Base-by-base conservation (phyloP, 2,888 invertebrate genomes). In the Tenthredo amoena region DNA sequence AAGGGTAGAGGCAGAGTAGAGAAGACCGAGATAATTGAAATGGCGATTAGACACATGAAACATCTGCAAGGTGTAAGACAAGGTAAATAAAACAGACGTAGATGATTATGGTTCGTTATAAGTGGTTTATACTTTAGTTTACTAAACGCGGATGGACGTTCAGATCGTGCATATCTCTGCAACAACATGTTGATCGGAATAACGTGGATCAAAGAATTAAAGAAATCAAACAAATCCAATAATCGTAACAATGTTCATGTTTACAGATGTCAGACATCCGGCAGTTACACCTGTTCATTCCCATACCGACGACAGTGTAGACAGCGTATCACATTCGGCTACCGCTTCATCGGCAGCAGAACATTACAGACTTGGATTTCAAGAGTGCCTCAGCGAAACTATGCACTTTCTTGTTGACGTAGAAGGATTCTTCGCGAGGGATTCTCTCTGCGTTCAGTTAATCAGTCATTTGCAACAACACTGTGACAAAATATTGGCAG, bases 21-120 rank as follows among this genome's bases (percentile, higher is more conserved):
- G 93, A 99, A 99, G 94, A 99, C 99, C 0, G 99, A 99, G 94
- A 99, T 99, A 87, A 99, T 99, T 86, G 99, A 99, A 94, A 98
- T 99, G 98, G 99, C 99, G 68, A 99, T 99, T 87, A 96, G 98
- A 85, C 98, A 99, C 91, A 96, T 99, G 94, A 98, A 98, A 92
- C 97, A 97, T 93, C 94, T 99, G 87, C 98, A 98, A 92, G 96
- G 96, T 87, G 94, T 96, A 82, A 93, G 94, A 82, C 93, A 91
- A 88, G 92, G 92, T 91, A 88, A 83, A 40, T 12, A 40, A 50
- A 37, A n/a, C 10, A 9, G 40, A 58, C 40, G 7, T 37, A 43
- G 43, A 43, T 3, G 43, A 43, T 43, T 43, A 43, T 1, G 10
- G 12, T 43, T 3, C 2, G 43, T 1, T 12, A 2, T 43, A 43